Evolutionary conservation across 2,797 vertebrate species (phyloP), one percentile per base, ranked within the genome.

Genomic region (Clarias platycephalus): DNA sequence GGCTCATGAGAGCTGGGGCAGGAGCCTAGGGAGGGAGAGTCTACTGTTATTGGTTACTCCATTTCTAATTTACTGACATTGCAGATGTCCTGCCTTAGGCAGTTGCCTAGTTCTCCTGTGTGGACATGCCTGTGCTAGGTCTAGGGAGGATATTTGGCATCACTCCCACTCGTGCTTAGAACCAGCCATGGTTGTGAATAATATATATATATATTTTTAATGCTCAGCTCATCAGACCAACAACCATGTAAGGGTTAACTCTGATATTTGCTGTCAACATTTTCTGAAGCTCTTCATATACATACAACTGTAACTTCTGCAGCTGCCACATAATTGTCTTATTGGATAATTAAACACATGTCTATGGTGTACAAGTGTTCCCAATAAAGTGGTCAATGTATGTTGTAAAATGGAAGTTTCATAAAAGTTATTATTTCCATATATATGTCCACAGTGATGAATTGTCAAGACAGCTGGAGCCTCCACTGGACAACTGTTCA

Each of bases 401-500:
- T 80, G 28, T 80, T 12, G 53, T 28, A 22, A 22, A 64, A 49
- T 80, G 24, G 5, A 78, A 62, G 37, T 58, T 62, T 62, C 7
- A 75, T 62, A 18, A 85, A 67, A 18, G 6, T 87, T 2, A 66
- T n/a, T 62, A 37, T 74, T 57, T 58, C 9, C 76, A n/a, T 85
- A 72, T 87, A 0, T 80, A 16, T 15, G 81, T 40, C 20, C 18
- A 57, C 87, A 98, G 97, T 90, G 96, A 97, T 84, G 94, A 95
- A 18, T 86, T 96, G 16, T 98, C 97, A 60, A 91, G 95, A 10
- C 91, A 96, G 28, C 93, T 97, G 72, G 97, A 98, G 92, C 95
- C 95, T 1, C 96, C 96, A 0, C 93, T 96, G 0, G 96, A 97
- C 88, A 95, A 95, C 22, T 96, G 96, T 85, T 96, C 96, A 84